phyloP scores from a whole-genome alignment of 2,888 invertebrate genomes.

The Sarcophaga carnaria region DNA sequence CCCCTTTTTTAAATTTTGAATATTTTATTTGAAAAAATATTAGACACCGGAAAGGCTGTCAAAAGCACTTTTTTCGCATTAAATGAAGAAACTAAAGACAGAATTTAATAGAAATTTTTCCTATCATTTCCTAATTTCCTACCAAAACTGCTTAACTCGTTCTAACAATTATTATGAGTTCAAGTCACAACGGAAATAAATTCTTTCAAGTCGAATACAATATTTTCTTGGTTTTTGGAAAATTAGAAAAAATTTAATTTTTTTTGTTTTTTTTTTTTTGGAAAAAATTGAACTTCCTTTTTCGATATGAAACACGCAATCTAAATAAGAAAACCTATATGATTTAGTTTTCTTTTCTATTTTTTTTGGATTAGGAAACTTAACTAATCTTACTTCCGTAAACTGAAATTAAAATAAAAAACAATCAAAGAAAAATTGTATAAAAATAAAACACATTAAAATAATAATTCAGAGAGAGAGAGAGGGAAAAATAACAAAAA shows the following conservation, averaged over 20 bases:
- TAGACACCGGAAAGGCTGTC: too few species aligned
- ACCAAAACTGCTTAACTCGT: neutral
- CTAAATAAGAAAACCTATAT: conserved; percentile 12
- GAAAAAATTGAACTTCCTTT: conserved; percentile 57
- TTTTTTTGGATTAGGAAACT: conserved; percentile 3
- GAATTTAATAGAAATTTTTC: neutral
- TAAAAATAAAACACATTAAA: conserved; percentile 24
- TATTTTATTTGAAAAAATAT: too few species aligned
- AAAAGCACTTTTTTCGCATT: too few species aligned
- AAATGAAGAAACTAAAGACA: too few species aligned
- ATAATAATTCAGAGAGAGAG: conserved; percentile 2
- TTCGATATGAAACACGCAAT: conserved; percentile 59
- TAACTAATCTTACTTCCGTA: conserved; percentile 55
- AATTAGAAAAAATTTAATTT: neutral
- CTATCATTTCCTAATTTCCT: neutral
- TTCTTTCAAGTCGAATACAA: conserved; percentile 33
- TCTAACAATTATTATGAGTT: conserved; percentile 42
- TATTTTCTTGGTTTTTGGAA: conserved; percentile 22
- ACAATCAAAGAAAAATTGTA: neutral
- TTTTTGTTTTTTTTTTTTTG: too few species aligned
- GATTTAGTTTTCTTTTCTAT: neutral
- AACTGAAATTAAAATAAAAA: conserved; percentile 18
- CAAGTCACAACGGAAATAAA: conserved; percentile 64
- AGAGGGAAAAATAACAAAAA: neutral
- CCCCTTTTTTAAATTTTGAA: too few species aligned